phyloP scores from a whole-genome alignment of 2,888 invertebrate genomes.

The Pheosia tremula region DNA sequence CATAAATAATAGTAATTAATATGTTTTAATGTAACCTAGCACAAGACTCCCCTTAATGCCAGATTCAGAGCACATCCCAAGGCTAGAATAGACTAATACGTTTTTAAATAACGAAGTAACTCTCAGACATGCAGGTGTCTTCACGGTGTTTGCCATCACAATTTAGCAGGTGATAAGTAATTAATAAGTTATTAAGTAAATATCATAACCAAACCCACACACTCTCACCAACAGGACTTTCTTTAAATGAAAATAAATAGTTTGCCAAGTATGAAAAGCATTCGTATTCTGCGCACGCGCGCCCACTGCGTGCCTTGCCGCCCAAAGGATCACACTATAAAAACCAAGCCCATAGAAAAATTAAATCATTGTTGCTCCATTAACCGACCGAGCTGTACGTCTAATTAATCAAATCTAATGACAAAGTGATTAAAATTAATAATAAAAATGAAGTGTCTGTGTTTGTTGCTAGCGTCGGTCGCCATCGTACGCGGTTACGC shows the following conservation, averaged over 20 bases:
- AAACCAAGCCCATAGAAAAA: slow-evolving; percentile 87
- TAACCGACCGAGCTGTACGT: slow-evolving; percentile 76
- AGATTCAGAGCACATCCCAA: no score
- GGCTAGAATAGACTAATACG: no score
- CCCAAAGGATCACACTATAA: slow-evolving; percentile 85
- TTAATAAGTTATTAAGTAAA: neutral
- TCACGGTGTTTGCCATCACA: no score
- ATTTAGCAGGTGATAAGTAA: no score
- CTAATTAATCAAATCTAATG: slow-evolving; percentile 78
- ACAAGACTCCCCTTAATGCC: no score
- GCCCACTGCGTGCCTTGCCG: slow-evolving; percentile 75
- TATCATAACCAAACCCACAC: slow-evolving; percentile 29
- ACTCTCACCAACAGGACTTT: slow-evolving; percentile 82
- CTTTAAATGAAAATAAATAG: slow-evolving; percentile 80
- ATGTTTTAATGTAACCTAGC: no score
- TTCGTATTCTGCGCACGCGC: slow-evolving; percentile 69
- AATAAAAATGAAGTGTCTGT: slow-evolving; percentile 78
- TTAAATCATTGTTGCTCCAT: slow-evolving; percentile 83
- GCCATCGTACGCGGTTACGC: slow-evolving; percentile 77
- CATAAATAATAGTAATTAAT: no score
- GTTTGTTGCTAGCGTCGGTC: slow-evolving; percentile 80
- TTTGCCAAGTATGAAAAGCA: slow-evolving; percentile 73
- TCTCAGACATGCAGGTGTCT: no score
- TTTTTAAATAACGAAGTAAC: no score
- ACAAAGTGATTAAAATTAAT: slow-evolving; percentile 60